These are phyloP conservation scores for Phoxinus dragarum DNA, from an alignment of 2,797 vertebrate species.

Conservation along the genomic window DNA sequence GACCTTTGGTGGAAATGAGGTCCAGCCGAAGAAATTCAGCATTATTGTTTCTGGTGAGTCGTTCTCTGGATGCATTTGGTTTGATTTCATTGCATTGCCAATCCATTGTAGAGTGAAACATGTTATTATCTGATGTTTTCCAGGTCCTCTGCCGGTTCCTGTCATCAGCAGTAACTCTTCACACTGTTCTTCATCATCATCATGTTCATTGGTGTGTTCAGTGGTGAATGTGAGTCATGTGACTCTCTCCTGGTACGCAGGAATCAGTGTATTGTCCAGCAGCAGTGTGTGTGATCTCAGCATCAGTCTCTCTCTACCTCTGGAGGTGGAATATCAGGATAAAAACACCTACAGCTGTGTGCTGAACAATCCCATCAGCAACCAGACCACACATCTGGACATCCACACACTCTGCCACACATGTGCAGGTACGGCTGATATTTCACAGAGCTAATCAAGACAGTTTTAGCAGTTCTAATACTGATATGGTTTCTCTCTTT, in stretches of 20 bases:
- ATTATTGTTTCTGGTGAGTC: background rate
- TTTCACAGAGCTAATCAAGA: background rate
- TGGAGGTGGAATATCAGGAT: conserved; percentile 28
- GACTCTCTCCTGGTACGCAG: conserved; percentile 10
- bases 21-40: background rate
- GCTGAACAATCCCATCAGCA: conserved; percentile 10
- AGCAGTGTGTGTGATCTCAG: conserved; percentile 4
- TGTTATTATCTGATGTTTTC: background rate
- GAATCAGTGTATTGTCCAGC: conserved; percentile 15
- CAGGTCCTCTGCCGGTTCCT: background rate
- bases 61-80: background rate
- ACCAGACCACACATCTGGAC: background rate
- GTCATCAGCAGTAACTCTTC: background rate
- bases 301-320: conserved; percentile 25
- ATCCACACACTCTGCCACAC: background rate
- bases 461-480: background rate
- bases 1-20: background rate
- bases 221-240: background rate
- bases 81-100: background rate
- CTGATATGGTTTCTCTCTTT: background rate
- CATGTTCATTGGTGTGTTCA: background rate
- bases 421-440: background rate
- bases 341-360: conserved; percentile 19
- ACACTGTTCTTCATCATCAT: background rate
- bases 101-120: background rate